Conservation (phyloP, 2,113 vertebrate species). For the Epinephelus cyanopodus region DNA sequence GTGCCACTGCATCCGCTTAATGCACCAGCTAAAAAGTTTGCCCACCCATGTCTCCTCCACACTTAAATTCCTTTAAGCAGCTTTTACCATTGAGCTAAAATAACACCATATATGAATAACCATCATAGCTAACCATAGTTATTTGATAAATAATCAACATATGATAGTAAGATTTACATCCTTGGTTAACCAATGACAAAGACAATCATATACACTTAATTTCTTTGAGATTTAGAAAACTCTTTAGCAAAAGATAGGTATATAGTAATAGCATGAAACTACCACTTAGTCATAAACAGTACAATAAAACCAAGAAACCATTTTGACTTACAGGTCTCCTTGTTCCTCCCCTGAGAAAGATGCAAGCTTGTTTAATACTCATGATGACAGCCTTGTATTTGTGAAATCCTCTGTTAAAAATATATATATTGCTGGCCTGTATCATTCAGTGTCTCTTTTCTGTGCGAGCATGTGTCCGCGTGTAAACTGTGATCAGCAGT, state of each 20-base stretch:
- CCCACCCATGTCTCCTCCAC: not conserved
- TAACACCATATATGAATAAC: not conserved
- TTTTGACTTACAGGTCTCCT: slow-evolving; percentile 82
- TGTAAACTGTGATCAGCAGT: slow-evolving; percentile 44
- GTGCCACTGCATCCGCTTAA: not conserved
- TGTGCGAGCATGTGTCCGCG: slow-evolving; percentile 18
- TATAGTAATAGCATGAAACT: not conserved
- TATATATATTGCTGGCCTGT: not conserved
- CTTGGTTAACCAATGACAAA: not conserved
- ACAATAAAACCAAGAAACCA: not conserved
- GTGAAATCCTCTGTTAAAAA: slow-evolving; percentile 9
- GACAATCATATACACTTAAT: not conserved
- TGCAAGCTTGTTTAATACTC: slow-evolving; percentile 88
- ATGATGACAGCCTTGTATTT: slow-evolving; percentile 66
- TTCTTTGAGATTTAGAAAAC: not conserved
- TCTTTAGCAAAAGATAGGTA: not conserved
- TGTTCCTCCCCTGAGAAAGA: slow-evolving; percentile 89
- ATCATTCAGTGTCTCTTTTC: slow-evolving; percentile 17
- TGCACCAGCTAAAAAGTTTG: slow-evolving; percentile 29
- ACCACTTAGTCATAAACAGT: not conserved
- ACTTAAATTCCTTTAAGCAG: not conserved
- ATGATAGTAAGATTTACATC: not conserved
- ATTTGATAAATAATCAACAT: not conserved
- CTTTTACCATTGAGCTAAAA: slow-evolving; percentile 2
- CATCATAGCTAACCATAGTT: not conserved